Base-by-base conservation (phyloP, 1,140 invertebrate genomes). In the Coptotermes formosanus region DNA sequence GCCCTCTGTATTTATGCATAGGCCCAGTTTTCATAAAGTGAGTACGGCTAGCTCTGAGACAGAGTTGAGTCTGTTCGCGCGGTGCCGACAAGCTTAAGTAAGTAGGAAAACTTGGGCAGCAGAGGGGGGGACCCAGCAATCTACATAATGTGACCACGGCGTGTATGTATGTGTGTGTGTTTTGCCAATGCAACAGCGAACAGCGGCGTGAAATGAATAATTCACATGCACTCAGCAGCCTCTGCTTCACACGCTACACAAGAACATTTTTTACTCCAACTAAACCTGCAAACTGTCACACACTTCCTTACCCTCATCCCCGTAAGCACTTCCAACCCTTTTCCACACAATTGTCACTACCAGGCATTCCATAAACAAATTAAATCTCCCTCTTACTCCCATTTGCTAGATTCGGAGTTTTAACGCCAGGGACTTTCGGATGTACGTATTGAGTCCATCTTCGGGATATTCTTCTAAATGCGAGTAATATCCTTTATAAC, bases 261-360 rank as follows among this genome's bases (percentile, higher is more conserved):
- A 75, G 7, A 75, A 14, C 64, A 30, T 75, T 75, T 75, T 55
- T 75, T 30, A 30, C n/a, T 75, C n/a, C 6, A n/a, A n/a, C 64
- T 30, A 75, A 75, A 75, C n/a, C 64, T 75, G 64, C 64, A 75
- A 75, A 75, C 64, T 75, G 64, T 30, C 64, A 75, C n/a, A 75
- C 64, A 75, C n/a, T 75, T 75, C 25, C 64, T 75, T 14, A 75
- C n/a, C 64, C n/a, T 75, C 52, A 12, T 21, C 52, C 19, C 52
- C 52, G 19, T 4, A 55, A 16, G 19, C 19, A 4, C 19, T 55
- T 55, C 52, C 4, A 4, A 19, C 52, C 52, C 3, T 55, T 21
- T 48, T 55, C 14, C 52, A 55, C 19, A 55, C 52, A 55, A 21
- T 21, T 19, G 52, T 21, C 52, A 21, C 52, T 21, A 55, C 52